A percentile compares a stretch with the other conserved stretches of the same genome.
Evolutionary conservation across 2,797 vertebrate genomes (phyloP).

Genomic region (Clamator glandarius): DNA sequence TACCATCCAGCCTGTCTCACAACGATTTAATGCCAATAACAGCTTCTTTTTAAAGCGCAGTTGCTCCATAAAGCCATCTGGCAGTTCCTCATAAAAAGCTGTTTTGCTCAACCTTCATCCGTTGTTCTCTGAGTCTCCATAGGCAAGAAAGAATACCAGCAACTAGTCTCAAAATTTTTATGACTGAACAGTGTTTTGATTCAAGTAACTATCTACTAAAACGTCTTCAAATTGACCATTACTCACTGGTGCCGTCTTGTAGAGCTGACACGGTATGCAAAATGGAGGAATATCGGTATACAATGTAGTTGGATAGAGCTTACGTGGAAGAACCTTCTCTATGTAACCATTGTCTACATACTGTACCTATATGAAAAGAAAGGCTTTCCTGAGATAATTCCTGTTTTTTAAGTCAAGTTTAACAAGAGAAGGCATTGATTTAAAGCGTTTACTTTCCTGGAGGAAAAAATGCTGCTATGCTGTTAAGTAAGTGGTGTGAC

Average conservation of each 20-base stretch:
- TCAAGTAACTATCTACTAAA: not conserved
- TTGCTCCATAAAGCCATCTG: not conserved
- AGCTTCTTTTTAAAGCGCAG: not conserved
- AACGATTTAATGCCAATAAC: not conserved
- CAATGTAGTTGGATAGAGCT: conserved; percentile 87
- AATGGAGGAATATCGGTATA: conserved; percentile 86
- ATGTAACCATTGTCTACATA: conserved; percentile 88
- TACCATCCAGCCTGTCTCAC: not conserved
- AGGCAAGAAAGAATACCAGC: not conserved
- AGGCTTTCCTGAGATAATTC: not conserved
- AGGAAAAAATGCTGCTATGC: not conserved
- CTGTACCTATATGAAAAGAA: conserved; percentile 79
- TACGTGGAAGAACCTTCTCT: conserved; percentile 90
- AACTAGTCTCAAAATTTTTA: not conserved
- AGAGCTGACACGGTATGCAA: conserved; percentile 88
- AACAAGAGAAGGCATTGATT: rapidly evolving
- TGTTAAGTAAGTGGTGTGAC: not conserved
- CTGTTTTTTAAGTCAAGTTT: not conserved
- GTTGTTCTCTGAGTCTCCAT: not conserved
- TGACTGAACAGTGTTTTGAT: not conserved
- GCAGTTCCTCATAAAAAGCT: not conserved
- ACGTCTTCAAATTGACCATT: not conserved
- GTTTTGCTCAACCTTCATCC: not conserved
- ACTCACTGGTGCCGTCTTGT: conserved; percentile 86
- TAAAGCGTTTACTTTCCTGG: not conserved